Conservation (phyloP, 2,113 vertebrate species). For the Pelusios castaneus region DNA sequence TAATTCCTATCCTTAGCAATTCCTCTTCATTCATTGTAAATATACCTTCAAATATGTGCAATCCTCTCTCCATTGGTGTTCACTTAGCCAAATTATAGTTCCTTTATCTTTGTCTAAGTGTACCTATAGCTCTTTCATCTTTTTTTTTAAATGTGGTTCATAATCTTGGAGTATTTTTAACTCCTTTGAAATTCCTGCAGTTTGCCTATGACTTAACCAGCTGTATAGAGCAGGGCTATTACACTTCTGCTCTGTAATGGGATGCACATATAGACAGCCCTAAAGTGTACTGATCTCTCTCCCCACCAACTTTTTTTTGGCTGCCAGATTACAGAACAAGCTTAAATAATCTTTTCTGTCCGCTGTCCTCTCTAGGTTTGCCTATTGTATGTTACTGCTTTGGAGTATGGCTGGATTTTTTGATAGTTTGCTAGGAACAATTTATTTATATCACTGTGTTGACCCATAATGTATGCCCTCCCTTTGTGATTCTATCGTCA, state of each 20-base stretch:
- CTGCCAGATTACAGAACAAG: neutral
- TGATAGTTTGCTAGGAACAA: neutral
- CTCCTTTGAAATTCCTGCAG: neutral
- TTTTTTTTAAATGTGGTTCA: neutral
- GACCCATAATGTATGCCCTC: neutral
- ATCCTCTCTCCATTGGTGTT: neutral
- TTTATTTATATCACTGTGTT: neutral
- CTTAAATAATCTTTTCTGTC: neutral
- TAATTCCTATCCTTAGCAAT: neutral
- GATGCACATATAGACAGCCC: neutral
- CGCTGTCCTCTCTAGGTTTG: neutral
- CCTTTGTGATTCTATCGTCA: neutral
- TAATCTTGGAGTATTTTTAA: neutral
- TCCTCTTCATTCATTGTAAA: neutral
- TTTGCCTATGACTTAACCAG: neutral
- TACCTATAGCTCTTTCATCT: neutral
- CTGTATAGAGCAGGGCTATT: neutral
- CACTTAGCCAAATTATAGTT: neutral
- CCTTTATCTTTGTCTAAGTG: neutral
- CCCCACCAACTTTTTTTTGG: neutral
- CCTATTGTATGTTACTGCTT: neutral
- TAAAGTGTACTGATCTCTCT: neutral
- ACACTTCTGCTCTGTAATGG: neutral
- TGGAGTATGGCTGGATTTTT: neutral
- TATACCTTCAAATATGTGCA: neutral